These are phyloP conservation scores for Spodoptera picta DNA, from an alignment of 2,888 invertebrate genomes.

Conservation along the genomic window DNA sequence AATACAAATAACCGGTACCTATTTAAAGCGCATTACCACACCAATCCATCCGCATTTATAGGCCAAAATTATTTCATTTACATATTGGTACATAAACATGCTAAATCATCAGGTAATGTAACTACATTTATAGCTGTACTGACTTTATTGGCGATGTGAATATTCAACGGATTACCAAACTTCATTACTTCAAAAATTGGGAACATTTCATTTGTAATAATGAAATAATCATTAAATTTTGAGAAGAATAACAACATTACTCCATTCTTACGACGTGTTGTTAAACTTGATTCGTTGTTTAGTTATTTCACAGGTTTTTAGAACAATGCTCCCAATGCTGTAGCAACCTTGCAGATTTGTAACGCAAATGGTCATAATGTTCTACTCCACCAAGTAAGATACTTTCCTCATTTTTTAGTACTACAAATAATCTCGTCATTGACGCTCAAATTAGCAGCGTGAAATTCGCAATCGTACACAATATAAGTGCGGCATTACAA, in stretches of 20 bases:
- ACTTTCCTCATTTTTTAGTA: slow-evolving; percentile 8
- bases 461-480: too few relatives aligned
- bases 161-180: slow-evolving; percentile 37
- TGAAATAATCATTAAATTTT: slow-evolving; percentile 47
- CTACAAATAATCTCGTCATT: not conserved
- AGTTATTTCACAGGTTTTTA: slow-evolving; percentile 47
- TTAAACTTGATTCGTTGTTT: slow-evolving; percentile 46
- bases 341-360: slow-evolving; percentile 41
- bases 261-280: slow-evolving; percentile 38
- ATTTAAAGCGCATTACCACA: slow-evolving; percentile 12
- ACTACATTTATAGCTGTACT: slow-evolving; percentile 12
- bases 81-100: slow-evolving; percentile 24
- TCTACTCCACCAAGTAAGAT: not conserved
- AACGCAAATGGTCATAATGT: slow-evolving; percentile 18
- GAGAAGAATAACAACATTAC: slow-evolving; percentile 50
- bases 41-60: slow-evolving; percentile 31
- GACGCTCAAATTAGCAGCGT: too few relatives aligned
- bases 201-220: slow-evolving; percentile 38
- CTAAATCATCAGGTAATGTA: slow-evolving; percentile 29
- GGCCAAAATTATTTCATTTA: slow-evolving; percentile 36
- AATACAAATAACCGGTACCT: slow-evolving; percentile 22
- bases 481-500: too few relatives aligned
- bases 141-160: slow-evolving; percentile 22
- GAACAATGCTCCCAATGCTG: slow-evolving; percentile 50
- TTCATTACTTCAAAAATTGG: slow-evolving; percentile 36